Percentiles rank a stretch among this genome's conserved stretches.
Conservation (phyloP, 2,888 invertebrate species). For the Smittia aterrima region DNA sequence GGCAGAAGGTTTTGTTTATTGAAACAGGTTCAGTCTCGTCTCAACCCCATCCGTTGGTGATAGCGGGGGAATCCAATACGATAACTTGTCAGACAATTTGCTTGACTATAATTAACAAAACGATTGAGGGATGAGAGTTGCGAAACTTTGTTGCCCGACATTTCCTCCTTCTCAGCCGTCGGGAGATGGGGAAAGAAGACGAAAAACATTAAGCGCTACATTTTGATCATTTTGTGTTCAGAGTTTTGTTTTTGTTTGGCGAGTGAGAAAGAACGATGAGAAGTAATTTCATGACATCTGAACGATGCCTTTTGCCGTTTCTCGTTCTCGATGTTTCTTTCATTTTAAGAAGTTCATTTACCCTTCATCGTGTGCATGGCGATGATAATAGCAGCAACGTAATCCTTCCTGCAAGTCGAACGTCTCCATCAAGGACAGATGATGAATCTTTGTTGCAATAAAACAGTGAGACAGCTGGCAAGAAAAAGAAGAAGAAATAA, state of each 20-base stretch:
- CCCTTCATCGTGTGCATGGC: not conserved
- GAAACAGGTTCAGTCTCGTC: not conserved
- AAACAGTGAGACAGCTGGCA: not conserved
- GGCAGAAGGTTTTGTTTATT: not conserved
- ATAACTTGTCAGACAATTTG: not conserved
- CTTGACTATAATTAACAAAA: not conserved
- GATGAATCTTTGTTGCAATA: not conserved
- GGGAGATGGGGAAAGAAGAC: not conserved
- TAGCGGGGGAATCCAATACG: not conserved
- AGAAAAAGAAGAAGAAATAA: not conserved
- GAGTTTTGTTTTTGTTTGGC: not conserved
- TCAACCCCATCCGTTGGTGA: not conserved
- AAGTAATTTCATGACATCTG: constrained; percentile 12
- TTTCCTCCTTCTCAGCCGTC: not conserved
- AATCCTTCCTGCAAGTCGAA: not conserved
- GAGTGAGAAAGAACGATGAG: not conserved
- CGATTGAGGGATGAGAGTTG: not conserved
- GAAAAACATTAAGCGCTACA: not conserved
- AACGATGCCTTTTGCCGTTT: not conserved
- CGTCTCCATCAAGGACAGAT: constrained; percentile 5
- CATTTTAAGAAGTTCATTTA: constrained; percentile 2
- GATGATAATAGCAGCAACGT: not conserved
- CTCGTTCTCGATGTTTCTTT: not conserved
- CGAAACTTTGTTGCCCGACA: constrained; percentile 6
- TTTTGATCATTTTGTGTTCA: not conserved